Percentiles rank a stretch among this genome's conserved stretches.
phyloP scores from a whole-genome alignment of 1,140 invertebrate genomes.

The Hermetia illucens region DNA sequence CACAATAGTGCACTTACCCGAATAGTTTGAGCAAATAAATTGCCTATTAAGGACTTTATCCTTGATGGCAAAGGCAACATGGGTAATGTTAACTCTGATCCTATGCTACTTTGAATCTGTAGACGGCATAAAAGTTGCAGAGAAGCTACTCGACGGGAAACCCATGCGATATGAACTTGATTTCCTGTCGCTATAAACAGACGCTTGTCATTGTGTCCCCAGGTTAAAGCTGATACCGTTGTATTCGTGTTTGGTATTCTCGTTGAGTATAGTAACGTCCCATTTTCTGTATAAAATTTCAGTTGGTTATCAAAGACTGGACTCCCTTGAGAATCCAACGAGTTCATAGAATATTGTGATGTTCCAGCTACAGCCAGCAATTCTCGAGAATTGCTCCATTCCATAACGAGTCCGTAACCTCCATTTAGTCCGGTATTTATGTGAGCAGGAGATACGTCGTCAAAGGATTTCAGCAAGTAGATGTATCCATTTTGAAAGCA shows the following conservation, averaged over 20 bases:
- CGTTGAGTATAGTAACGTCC: slow-evolving; percentile 57
- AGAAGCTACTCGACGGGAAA: slow-evolving; percentile 77
- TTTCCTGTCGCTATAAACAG: slow-evolving; percentile 86
- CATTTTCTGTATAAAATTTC: slow-evolving; percentile 68
- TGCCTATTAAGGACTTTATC: slow-evolving; percentile 67
- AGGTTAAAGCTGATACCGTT: slow-evolving; percentile 83
- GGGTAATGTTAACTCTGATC: slow-evolving; percentile 43
- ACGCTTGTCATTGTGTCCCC: slow-evolving; percentile 93
- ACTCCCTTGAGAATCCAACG: slow-evolving; percentile 23
- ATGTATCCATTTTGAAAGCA: slow-evolving; percentile 79
- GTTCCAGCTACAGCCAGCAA: slow-evolving; percentile 83
- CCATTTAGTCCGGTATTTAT: slow-evolving; percentile 71
- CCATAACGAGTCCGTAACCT: slow-evolving; percentile 56
- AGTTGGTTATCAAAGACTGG: slow-evolving; percentile 29
- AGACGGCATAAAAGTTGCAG: slow-evolving; percentile 77
- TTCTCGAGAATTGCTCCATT: slow-evolving; percentile 93
- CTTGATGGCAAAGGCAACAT: slow-evolving; percentile 71
- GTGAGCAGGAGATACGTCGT: slow-evolving; percentile 78
- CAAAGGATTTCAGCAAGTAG: slow-evolving; percentile 76
- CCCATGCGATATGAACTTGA: slow-evolving; percentile 82
- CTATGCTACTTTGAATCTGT: slow-evolving; percentile 45
- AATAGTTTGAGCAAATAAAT: slow-evolving; percentile 91
- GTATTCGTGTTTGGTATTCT: slow-evolving; percentile 52
- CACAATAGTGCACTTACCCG: no score
- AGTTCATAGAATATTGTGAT: slow-evolving; percentile 19